Evolutionary conservation across 2,797 vertebrate genomes (phyloP).

Genomic region (Etheostoma nigrum): DNA sequence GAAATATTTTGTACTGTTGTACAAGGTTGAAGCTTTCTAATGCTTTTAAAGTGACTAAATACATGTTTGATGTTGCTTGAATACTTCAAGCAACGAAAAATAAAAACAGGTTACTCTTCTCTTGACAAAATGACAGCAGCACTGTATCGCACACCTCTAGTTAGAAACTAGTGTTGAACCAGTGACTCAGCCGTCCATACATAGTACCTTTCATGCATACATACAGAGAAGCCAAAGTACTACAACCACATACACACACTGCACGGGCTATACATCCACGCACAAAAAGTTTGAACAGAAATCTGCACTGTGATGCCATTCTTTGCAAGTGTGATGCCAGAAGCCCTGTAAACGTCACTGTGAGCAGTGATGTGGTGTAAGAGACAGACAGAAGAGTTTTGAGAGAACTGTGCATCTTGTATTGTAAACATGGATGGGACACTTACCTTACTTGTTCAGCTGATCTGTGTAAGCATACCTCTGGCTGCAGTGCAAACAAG

Average conservation of each 20-base stretch:
- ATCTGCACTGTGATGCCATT: slow-evolving; percentile 98
- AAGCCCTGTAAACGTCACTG: slow-evolving; percentile 87
- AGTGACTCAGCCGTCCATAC: slow-evolving; percentile 60
- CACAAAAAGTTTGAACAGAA: slow-evolving; percentile 65
- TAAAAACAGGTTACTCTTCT: neutral
- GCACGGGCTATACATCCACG: slow-evolving; percentile 61
- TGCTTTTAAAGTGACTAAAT: neutral
- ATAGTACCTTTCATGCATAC: slow-evolving; percentile 42
- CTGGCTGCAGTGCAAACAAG: slow-evolving; percentile 98
- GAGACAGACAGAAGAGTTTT: slow-evolving; percentile 61
- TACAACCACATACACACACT: slow-evolving; percentile 66
- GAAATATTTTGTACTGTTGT: neutral
- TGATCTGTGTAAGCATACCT: slow-evolving; percentile 98
- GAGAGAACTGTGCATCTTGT: slow-evolving; percentile 70
- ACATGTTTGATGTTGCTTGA: neutral
- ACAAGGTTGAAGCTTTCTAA: neutral
- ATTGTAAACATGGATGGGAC: slow-evolving; percentile 85
- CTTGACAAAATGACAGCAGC: neutral
- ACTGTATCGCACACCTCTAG: slow-evolving; percentile 8
- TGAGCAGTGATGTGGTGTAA: slow-evolving; percentile 64
- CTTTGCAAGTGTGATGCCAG: slow-evolving; percentile 97
- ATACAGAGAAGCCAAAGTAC: slow-evolving; percentile 59
- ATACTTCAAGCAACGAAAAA: neutral
- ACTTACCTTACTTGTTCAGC: slow-evolving; percentile 95
- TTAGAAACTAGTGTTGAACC: slow-evolving; percentile 36